These are phyloP conservation scores for Drosophila affinis DNA, from an alignment of 2,888 invertebrate genomes.

Conservation along the genomic window DNA sequence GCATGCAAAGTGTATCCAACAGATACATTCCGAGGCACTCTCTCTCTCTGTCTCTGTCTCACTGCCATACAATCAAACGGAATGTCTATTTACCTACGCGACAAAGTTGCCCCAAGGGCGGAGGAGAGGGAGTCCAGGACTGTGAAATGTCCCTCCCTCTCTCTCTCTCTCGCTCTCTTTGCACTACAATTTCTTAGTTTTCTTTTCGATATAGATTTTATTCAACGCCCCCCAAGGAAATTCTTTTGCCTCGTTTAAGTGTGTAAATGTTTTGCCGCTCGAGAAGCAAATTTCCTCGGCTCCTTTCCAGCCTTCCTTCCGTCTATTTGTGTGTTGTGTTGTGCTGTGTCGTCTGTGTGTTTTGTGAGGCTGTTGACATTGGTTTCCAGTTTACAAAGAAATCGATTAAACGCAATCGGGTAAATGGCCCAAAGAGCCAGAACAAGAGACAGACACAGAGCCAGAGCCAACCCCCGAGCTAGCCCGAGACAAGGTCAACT, in stretches of 20 bases:
- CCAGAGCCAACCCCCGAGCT: conserved; percentile 22
- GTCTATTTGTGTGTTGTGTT: conserved; percentile 53
- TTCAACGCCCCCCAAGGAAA: conserved; percentile 51
- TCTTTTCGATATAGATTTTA: conserved; percentile 42
- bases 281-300: conserved; percentile 57
- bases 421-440: conserved; percentile 74
- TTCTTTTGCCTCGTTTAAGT: conserved; percentile 76
- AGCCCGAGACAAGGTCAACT: conserved; percentile 61
- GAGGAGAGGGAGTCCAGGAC: conserved; percentile 15
- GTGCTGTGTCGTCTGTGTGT: conserved; percentile 31
- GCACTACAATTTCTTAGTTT: conserved; percentile 54
- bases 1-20: conserved; percentile 40
- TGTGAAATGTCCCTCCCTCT: conserved; percentile 12
- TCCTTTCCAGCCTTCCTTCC: conserved; percentile 53
- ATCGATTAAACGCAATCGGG: conserved; percentile 82
- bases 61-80: conserved; percentile 22
- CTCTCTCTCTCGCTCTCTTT: conserved; percentile 25
- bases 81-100: conserved; percentile 71
- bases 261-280: conserved; percentile 75
- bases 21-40: conserved; percentile 41
- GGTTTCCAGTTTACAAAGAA: conserved; percentile 82
- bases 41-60: conserved; percentile 18
- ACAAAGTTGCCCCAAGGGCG: conserved; percentile 59
- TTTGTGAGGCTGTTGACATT: conserved; percentile 81
- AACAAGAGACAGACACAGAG: conserved; percentile 16